Percentiles rank a stretch among this genome's conserved stretches.
Conservation (phyloP, 2,888 invertebrate species). For the Eupithecia dodoneata region DNA sequence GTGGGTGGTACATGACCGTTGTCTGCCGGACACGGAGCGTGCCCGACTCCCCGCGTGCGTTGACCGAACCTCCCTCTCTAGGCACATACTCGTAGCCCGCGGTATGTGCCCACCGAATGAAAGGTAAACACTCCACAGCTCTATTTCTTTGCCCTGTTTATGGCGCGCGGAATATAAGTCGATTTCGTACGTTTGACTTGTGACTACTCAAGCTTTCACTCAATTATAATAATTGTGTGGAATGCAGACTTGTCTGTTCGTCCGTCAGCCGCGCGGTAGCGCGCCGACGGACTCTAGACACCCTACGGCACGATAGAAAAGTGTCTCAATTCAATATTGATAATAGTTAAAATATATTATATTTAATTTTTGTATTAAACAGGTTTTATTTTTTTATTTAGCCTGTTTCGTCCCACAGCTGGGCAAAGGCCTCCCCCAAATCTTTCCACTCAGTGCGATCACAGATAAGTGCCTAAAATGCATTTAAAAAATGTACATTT, state of each 20-base stretch:
- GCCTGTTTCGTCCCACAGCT: too few species aligned
- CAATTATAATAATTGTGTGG: conserved; percentile 31
- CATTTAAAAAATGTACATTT: too few species aligned
- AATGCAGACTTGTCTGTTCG: conserved; percentile 21
- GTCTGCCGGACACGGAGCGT: neutral
- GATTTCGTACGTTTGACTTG: conserved; percentile 3
- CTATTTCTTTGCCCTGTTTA: conserved; percentile 19
- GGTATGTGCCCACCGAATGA: conserved; percentile 30
- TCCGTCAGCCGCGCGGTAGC: conserved; percentile 14
- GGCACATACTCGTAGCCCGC: too few species aligned
- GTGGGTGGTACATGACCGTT: neutral
- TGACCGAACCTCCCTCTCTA: neutral
- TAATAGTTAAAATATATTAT: too few species aligned
- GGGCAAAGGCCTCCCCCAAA: too few species aligned
- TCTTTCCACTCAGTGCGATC: too few species aligned
- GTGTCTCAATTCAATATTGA: too few species aligned
- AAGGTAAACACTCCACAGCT: conserved; percentile 25
- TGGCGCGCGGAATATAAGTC: neutral
- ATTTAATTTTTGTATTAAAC: too few species aligned
- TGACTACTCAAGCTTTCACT: conserved; percentile 22
- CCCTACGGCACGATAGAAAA: neutral
- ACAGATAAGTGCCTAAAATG: too few species aligned
- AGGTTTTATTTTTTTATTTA: too few species aligned
- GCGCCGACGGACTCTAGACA: neutral
- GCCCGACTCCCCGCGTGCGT: too few species aligned